Evolutionary conservation across 2,888 invertebrate genomes (phyloP), one percentile per base, ranked within the genome.

Genomic region (Gnatocerus cornutus): DNA sequence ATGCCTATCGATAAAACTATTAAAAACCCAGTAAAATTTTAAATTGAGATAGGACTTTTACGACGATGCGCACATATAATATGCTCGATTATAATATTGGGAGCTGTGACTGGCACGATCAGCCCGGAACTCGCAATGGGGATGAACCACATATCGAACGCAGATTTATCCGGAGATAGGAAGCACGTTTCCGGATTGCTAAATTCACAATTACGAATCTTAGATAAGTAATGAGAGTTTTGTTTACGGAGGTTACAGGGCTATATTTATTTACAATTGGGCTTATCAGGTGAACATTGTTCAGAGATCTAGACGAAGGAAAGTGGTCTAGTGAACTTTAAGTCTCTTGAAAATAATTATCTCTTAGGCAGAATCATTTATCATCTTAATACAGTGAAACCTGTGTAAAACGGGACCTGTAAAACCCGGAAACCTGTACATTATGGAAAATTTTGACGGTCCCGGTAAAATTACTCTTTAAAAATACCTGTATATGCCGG

Each of bases 81-180:
- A 68, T 55, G 33, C 45, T 27, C 39, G 45, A 56, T 70, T 53
- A 68, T 68, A 52, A 67, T 69, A 69, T 62, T 67, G 72, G 68
- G 41, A 48, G 66, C 68, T 71, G 79, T 72, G 76, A 77, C 80
- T 79, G 80, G 79, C 72, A 80, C 80, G 75, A 74, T 72, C 67
- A 62, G 67, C 73, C 69, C 72, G 70, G 67, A 71, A 74, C 69
- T 68, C 64, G 72, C 62, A 76, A 74, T 69, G 75, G 78, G 78
- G 77, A 80, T 80, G 79, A 78, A 78, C 76, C 77, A 79, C 69
- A 79, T 80, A 79, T 79, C 73, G 79, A 80, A 78, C 79, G 74
- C 65, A 80, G 80, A 80, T 80, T 80, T 78, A 79, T 80, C 77
- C 74, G 72, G 43, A 76, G 80, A 80, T 80, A 80, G 37, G 48